Evolutionary conservation across 2,113 vertebrate genomes (phyloP), one percentile per base, ranked within the genome.

Genomic region (Dipodomys spectabilis): DNA sequence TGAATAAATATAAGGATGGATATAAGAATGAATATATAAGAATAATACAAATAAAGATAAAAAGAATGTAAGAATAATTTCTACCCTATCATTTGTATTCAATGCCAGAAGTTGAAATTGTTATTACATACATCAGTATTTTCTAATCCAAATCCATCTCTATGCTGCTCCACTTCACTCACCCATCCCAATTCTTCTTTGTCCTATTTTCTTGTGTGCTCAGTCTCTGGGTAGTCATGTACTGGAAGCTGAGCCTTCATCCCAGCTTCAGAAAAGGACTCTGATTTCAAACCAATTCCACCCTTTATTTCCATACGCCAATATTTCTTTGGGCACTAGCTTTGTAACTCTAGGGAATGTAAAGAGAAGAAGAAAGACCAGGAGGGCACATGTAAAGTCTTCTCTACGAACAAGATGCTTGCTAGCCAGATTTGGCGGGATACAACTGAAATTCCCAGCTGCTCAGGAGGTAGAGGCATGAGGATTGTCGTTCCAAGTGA

Each of bases 81-180:
- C 71, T 13, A 82, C 19, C 39, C 11, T 7, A 45, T 25, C 32
- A 86, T 44, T 92, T 82, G 15, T 35, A 16, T 68, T 30, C 44
- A 88, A 49, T 16, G 72, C 23, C 57, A 86, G 78, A 90, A 75
- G 64, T 78, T 49, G 73, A 35, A 82, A 49, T 7, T 86, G 62
- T 25, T 75, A 35, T 49, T 73, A 53, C 0, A 5, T 10, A 75
- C 11, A 28, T 15, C 25, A 49, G 62, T 15, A 7, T 20, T 92
- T 86, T 84, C 57, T 73, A 67, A 84, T 85, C 73, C 20, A 91
- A 91, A 83, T 3, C 35, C 25, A 84, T 77, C 20, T 83, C 62
- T 67, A 30, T 39, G 4, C 68, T 85, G 69, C n/a, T 86, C 35
- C 44, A 7, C 4, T 77, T 30, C 7, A 53, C 10, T 27, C 3